Conservation (phyloP, 2,113 vertebrate species). For the Spea multiplicata region DNA sequence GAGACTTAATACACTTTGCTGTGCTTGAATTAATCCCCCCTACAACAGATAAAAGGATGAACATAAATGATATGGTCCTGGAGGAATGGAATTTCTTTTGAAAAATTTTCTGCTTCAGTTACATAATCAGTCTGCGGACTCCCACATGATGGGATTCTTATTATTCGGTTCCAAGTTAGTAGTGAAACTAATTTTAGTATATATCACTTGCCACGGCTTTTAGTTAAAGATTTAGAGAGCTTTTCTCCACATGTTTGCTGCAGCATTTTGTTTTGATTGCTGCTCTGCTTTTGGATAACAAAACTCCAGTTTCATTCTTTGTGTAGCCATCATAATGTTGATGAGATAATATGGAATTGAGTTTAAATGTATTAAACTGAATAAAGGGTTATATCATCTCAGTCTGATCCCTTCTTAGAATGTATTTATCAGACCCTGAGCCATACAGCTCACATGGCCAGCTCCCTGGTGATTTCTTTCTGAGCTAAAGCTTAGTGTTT, state of each 20-base stretch:
- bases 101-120: conserved; percentile 24
- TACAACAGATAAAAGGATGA: conserved; percentile 43
- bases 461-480: conserved; percentile 3
- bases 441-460: background rate
- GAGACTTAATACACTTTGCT: conserved; percentile 14
- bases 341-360: conserved; percentile 52
- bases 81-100: conserved; percentile 16
- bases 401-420: conserved; percentile 53
- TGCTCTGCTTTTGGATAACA: conserved; percentile 50
- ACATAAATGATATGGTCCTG: conserved; percentile 37
- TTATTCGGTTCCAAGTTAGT: conserved; percentile 51
- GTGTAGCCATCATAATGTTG: conserved; percentile 51
- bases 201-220: conserved; percentile 20
- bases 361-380: conserved; percentile 59
- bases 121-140: conserved; percentile 50
- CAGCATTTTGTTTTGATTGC: conserved; percentile 49
- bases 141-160: conserved; percentile 42
- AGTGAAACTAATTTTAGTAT: conserved; percentile 49
- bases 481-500: background rate
- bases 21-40: conserved; percentile 43
- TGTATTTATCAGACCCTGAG: background rate
- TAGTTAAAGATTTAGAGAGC: conserved; percentile 49
- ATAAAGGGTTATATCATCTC: conserved; percentile 57
- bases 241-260: conserved; percentile 51
- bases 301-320: conserved; percentile 21